phyloP scores from a whole-genome alignment of 2,888 invertebrate genomes.

The Drosophila seclusa region DNA sequence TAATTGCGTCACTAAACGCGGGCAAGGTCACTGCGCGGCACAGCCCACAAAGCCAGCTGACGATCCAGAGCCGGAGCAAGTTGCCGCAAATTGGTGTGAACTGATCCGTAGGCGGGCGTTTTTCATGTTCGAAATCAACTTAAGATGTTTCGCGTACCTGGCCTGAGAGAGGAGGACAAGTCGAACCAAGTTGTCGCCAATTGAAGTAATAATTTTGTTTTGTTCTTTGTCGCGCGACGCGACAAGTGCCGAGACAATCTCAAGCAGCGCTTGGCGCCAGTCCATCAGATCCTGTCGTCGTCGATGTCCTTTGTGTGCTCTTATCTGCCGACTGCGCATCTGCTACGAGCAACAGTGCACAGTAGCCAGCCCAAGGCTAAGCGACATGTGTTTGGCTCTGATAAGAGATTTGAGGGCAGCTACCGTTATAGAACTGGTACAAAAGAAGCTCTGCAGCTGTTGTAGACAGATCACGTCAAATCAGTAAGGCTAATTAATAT shows the following conservation, averaged over 20 bases:
- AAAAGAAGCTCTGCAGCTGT: slow-evolving; percentile 18
- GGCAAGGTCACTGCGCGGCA: slow-evolving; percentile 43
- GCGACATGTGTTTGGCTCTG: slow-evolving; percentile 67
- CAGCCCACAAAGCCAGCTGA: slow-evolving; percentile 16
- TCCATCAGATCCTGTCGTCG: slow-evolving; percentile 6
- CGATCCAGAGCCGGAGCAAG: slow-evolving; percentile 14
- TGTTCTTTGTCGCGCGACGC: slow-evolving; percentile 68
- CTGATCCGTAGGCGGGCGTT: slow-evolving; percentile 66
- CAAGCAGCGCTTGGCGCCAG: slow-evolving; percentile 66
- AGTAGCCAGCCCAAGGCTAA: slow-evolving; percentile 50
- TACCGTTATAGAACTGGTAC: slow-evolving; percentile 38
- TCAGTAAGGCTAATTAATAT: slow-evolving; percentile 67
- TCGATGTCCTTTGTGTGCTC: slow-evolving; percentile 47
- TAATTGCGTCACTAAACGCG: slow-evolving; percentile 68
- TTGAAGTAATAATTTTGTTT: slow-evolving; percentile 77
- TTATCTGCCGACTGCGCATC: slow-evolving; percentile 67
- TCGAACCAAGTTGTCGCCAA: slow-evolving; percentile 66
- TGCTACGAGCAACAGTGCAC: slow-evolving; percentile 48
- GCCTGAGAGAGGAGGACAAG: not conserved
- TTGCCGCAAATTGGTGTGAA: slow-evolving; percentile 65
- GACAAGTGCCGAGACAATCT: slow-evolving; percentile 62
- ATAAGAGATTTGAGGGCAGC: slow-evolving; percentile 59
- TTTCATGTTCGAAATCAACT: slow-evolving; percentile 65
- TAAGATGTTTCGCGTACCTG: slow-evolving; percentile 60
- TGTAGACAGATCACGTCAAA: slow-evolving; percentile 47